These are phyloP conservation scores for Leiothrix lutea DNA, from an alignment of 2,113 vertebrate species.

Conservation along the genomic window DNA sequence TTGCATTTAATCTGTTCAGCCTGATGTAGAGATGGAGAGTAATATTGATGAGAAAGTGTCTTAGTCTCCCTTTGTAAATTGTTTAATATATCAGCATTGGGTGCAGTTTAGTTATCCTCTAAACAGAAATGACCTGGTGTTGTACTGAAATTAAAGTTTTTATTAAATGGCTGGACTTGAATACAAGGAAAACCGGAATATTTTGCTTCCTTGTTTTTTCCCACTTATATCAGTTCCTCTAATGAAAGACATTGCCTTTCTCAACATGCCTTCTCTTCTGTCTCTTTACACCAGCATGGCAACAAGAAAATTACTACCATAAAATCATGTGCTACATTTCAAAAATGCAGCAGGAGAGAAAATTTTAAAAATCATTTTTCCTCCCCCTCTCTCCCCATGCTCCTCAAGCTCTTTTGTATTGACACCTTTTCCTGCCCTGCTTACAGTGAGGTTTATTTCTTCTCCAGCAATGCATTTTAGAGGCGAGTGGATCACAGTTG, in stretches of 20 bases:
- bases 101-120: not conserved
- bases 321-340: not conserved
- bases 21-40: not conserved
- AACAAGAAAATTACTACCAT: not conserved
- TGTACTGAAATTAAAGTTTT: not conserved
- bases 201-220: not conserved
- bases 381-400: not conserved
- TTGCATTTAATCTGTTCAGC: not conserved
- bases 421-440: not conserved
- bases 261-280: not conserved
- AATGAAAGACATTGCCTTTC: not conserved
- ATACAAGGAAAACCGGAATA: not conserved
- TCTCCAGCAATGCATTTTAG: not conserved
- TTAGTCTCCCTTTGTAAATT: not conserved
- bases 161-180: not conserved
- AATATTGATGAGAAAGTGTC: not conserved
- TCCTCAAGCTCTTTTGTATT: not conserved
- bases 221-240: not conserved
- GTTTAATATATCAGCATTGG: not conserved
- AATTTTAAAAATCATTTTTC: not conserved
- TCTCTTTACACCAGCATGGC: not conserved
- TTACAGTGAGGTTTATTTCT: not conserved
- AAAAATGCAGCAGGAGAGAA: not conserved
- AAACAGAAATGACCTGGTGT: not conserved
- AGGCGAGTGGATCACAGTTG: not conserved